Evolutionary conservation across 2,797 vertebrate genomes (phyloP).

Genomic region (Lepilemur ruficaudatus): DNA sequence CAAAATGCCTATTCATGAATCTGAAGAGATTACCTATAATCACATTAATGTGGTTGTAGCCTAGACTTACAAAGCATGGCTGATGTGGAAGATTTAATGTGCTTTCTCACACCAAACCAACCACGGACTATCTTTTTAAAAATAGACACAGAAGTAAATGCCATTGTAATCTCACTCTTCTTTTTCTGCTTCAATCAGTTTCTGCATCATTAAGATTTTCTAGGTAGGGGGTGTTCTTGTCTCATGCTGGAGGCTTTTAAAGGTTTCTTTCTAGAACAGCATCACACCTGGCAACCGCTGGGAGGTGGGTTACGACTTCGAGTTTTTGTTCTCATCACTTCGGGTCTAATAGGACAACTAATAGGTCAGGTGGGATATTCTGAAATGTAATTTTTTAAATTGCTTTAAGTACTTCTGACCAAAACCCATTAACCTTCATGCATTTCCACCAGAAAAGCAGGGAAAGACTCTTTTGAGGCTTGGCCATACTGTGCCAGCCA

Average conservation of each 20-base stretch:
- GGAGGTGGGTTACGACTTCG: slow-evolving; percentile 14
- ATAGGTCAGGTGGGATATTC: slow-evolving; percentile 51
- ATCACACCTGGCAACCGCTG: slow-evolving; percentile 4
- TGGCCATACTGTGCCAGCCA: background rate
- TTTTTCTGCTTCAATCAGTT: slow-evolving; percentile 36
- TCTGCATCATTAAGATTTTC: slow-evolving; percentile 52
- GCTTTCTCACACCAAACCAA: background rate
- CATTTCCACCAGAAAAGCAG: background rate
- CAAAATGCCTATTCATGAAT: slow-evolving; percentile 25
- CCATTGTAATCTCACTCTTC: background rate
- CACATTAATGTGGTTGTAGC: background rate
- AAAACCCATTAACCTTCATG: slow-evolving; percentile 64
- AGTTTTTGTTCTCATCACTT: slow-evolving; percentile 55
- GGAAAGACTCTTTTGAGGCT: background rate
- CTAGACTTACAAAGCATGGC: background rate
- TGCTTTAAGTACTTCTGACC: slow-evolving; percentile 69
- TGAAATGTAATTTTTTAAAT: slow-evolving; percentile 60
- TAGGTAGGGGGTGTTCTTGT: slow-evolving; percentile 39
- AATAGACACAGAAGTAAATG: slow-evolving; percentile 7
- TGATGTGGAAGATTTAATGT: slow-evolving; percentile 13
- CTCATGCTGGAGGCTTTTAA: slow-evolving; percentile 50
- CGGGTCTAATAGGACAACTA: slow-evolving; percentile 63
- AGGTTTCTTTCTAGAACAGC: slow-evolving; percentile 34
- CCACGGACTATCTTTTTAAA: background rate
- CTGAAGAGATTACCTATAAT: slow-evolving; percentile 49